Percentiles rank a stretch among this genome's conserved stretches.
phyloP scores from a whole-genome alignment of 2,797 vertebrate species.

The Typhlichthys subterraneus region DNA sequence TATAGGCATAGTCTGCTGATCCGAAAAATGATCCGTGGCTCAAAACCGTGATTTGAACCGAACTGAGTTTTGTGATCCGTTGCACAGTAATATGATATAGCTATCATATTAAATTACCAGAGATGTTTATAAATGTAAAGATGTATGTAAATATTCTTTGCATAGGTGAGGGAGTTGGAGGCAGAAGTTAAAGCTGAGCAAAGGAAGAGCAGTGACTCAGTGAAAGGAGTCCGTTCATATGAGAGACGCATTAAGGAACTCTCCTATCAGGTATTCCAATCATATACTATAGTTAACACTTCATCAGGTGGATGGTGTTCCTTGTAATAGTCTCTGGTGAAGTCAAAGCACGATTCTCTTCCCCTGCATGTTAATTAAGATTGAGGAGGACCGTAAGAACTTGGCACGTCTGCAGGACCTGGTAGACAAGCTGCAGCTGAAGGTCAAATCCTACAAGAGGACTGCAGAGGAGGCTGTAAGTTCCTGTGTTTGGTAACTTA shows the following conservation, averaged over 20 bases:
- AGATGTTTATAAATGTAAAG: no score
- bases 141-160: no score
- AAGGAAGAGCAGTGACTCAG: constrained; percentile 64
- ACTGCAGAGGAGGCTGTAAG: constrained; percentile 78
- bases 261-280: constrained; percentile 71
- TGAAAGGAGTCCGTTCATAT: constrained; percentile 78
- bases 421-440: constrained; percentile 80
- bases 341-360: neutral
- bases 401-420: constrained; percentile 74
- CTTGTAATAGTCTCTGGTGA: neutral
- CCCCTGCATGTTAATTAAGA: constrained; percentile 49
- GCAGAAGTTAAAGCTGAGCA: constrained; percentile 74
- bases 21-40: no score
- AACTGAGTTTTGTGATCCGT: no score
- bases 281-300: neutral
- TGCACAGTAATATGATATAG: no score
- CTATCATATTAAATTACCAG: no score
- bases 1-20: no score
- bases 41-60: no score
- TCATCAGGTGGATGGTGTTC: neutral
- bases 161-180: constrained; percentile 64
- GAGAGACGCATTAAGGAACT: constrained; percentile 78
- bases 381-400: constrained; percentile 80
- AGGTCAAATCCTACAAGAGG: constrained; percentile 81
- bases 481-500: constrained; percentile 13